A percentile compares a stretch with the other conserved stretches of the same genome.
These are phyloP conservation scores for Anisognathus igniventris DNA, from an alignment of 2,797 vertebrate genomes.

Conservation along the genomic window DNA sequence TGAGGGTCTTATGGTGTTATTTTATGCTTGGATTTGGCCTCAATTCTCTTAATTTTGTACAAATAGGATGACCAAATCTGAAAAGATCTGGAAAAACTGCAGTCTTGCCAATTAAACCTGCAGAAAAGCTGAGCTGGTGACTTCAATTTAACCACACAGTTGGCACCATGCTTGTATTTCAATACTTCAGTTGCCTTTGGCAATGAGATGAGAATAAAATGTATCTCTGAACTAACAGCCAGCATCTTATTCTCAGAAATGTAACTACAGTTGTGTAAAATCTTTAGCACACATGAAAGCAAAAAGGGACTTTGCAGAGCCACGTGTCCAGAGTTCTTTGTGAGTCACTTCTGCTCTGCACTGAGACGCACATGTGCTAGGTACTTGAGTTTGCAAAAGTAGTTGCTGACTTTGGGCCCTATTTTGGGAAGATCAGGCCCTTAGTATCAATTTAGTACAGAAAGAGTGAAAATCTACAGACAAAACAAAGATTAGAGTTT, in stretches of 20 bases:
- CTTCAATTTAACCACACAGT: not conserved
- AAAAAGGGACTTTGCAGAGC: not conserved
- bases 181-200: slow-evolving; percentile 4
- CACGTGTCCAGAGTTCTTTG: not conserved
- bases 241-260: slow-evolving; percentile 9
- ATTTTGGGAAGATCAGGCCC: not conserved
- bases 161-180: not conserved
- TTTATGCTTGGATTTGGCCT: slow-evolving; percentile 11
- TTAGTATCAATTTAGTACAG: not conserved
- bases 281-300: not conserved
- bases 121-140: slow-evolving; percentile 25
- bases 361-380: not conserved
- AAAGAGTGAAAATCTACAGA: slow-evolving; percentile 52
- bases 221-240: not conserved
- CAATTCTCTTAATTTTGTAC: slow-evolving; percentile 27
- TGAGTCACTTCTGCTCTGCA: not conserved
- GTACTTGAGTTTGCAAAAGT: not conserved
- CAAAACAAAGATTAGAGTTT: slow-evolving; percentile 60
- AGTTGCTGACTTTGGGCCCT: slow-evolving; percentile 2
- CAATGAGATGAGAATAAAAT: not conserved
- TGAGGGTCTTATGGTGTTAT: not conserved
- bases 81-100: slow-evolving; percentile 16
- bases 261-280: not conserved
- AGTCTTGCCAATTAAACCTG: slow-evolving; percentile 12
- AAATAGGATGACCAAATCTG: slow-evolving; percentile 13